phyloP scores from a whole-genome alignment of 2,888 invertebrate species.

The Sialis lutaria region DNA sequence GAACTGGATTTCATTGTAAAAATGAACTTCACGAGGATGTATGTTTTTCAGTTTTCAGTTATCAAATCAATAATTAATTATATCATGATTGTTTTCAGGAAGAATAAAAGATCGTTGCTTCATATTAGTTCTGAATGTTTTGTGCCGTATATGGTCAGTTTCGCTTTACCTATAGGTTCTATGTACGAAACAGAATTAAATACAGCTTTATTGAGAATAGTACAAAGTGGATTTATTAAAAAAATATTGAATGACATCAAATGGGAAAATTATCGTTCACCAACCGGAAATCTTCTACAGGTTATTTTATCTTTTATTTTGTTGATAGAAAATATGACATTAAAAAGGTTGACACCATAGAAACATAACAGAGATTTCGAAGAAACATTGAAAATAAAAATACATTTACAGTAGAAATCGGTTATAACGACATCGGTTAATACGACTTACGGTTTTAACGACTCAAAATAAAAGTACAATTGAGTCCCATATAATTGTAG shows the following conservation, averaged over 20 bases:
- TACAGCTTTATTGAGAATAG: constrained; percentile 36
- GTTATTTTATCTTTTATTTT: constrained; percentile 23
- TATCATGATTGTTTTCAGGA: constrained; percentile 3
- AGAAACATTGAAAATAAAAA: no score
- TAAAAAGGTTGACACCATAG: no score
- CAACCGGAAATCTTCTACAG: constrained; percentile 41
- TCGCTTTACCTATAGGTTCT: constrained; percentile 44
- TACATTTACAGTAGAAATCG: no score
- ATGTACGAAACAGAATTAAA: constrained; percentile 44
- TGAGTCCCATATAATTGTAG: no score
- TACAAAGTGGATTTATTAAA: constrained; percentile 47
- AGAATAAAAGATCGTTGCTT: constrained; percentile 38
- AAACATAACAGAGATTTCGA: no score
- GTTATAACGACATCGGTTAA: no score
- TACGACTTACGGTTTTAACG: no score
- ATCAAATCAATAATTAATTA: no score
- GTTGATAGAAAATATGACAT: neutral
- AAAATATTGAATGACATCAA: constrained; percentile 54
- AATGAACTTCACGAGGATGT: constrained; percentile 49
- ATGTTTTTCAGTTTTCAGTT: constrained; percentile 12
- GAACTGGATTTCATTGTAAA: constrained; percentile 54
- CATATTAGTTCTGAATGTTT: constrained; percentile 63
- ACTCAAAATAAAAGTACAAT: no score
- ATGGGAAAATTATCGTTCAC: constrained; percentile 50
- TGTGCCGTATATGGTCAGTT: constrained; percentile 48